phyloP scores from a whole-genome alignment of 2,888 invertebrate species.

The Leucophenga maculata region DNA sequence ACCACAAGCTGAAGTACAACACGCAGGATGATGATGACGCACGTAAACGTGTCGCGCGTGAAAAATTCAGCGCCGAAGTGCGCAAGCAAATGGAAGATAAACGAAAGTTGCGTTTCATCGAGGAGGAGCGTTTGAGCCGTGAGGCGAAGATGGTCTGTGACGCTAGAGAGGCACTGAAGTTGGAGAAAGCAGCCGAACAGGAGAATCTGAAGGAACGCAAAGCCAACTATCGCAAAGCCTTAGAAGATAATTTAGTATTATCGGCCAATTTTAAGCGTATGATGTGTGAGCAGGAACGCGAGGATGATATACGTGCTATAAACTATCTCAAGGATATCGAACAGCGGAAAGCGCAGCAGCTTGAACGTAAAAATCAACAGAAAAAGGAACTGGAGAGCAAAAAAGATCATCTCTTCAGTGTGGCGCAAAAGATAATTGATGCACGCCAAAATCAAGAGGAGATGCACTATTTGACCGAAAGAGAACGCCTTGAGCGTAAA shows the following conservation, averaged over 20 bases:
- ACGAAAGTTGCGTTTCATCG: constrained; percentile 48
- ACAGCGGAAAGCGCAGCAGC: constrained; percentile 33
- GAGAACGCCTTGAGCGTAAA: constrained; percentile 52
- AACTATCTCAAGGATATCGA: constrained; percentile 46
- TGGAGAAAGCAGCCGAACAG: constrained; percentile 30
- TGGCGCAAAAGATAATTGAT: constrained; percentile 54
- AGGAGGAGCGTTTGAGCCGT: constrained; percentile 45
- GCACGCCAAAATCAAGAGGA: constrained; percentile 54
- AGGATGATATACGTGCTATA: constrained; percentile 52
- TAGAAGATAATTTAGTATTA: constrained; percentile 43
- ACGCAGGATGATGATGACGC: constrained; percentile 44
- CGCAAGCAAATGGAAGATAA: constrained; percentile 53
- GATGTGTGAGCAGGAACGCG: constrained; percentile 54
- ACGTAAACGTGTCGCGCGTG: constrained; percentile 40
- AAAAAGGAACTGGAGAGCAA: constrained; percentile 40
- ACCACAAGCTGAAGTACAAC: constrained; percentile 50
- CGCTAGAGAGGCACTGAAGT: constrained; percentile 42
- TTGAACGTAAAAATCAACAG: constrained; percentile 38
- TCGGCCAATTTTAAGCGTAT: constrained; percentile 46
- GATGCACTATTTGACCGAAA: constrained; percentile 52
- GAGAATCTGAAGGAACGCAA: constrained; percentile 28
- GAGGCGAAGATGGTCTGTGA: constrained; percentile 46
- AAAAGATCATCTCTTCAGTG: constrained; percentile 43
- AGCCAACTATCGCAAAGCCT: constrained; percentile 48
- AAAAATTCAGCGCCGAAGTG: constrained; percentile 48